A percentile compares a stretch with the other conserved stretches of the same genome.
Conservation (phyloP, 1,140 invertebrate genomes). For the Xylocopa sonorina region DNA sequence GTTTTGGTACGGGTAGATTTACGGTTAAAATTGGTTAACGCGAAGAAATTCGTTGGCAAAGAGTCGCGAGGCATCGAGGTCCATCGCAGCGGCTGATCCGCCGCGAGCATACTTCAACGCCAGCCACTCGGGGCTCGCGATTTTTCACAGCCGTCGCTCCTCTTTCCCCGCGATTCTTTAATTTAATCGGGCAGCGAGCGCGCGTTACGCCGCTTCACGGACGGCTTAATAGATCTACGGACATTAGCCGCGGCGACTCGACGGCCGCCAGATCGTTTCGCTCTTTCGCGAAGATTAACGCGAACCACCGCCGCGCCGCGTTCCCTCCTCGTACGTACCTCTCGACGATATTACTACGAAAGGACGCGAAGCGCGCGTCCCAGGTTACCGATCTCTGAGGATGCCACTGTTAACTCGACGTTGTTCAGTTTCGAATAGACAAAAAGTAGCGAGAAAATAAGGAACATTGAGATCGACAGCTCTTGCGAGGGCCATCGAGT, state of each 20-base stretch:
- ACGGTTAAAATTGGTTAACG: too few relatives aligned
- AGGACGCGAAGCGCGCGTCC: constrained; percentile 34
- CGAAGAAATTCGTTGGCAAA: too few relatives aligned
- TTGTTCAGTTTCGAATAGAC: too few relatives aligned
- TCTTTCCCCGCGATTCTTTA: constrained; percentile 44
- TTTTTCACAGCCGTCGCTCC: constrained; percentile 38
- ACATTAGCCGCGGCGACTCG: constrained; percentile 52
- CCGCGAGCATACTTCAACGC: constrained; percentile 32
- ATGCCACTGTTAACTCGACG: neutral
- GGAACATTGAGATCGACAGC: too few relatives aligned
- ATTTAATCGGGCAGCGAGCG: constrained; percentile 46
- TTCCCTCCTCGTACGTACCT: too few relatives aligned
- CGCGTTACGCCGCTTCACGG: constrained; percentile 50
- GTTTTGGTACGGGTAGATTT: too few relatives aligned
- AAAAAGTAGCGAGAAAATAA: neutral
- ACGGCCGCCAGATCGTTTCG: constrained; percentile 37
- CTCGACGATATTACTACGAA: constrained; percentile 6
- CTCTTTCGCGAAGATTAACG: constrained; percentile 55
- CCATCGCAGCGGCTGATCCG: neutral
- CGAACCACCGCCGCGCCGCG: too few relatives aligned
- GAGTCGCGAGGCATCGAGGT: neutral
- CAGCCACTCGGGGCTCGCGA: constrained; percentile 18
- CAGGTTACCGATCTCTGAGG: constrained; percentile 18
- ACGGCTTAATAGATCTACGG: constrained; percentile 56
- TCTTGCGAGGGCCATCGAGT: too few relatives aligned